Evolutionary conservation across 2,888 invertebrate genomes (phyloP).

Genomic region (Erynnis tages): DNA sequence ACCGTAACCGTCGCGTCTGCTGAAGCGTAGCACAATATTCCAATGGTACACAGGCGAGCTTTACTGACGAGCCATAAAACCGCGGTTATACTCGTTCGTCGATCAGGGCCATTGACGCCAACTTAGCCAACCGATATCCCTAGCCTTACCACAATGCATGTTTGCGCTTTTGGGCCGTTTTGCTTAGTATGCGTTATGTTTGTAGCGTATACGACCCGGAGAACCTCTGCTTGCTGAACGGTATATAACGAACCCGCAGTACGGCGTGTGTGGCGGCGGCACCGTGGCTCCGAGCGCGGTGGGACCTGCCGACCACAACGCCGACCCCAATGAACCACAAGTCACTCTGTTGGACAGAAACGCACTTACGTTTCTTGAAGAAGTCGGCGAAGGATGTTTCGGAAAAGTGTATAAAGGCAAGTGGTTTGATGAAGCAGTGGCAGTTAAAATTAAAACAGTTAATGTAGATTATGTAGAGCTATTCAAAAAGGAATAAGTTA

Average conservation of each 20-base stretch:
- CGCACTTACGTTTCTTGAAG: conserved; percentile 86
- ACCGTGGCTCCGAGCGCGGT: conserved; percentile 38
- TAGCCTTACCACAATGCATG: conserved; percentile 11
- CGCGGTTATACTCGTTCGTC: too few relatives aligned
- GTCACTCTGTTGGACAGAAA: conserved; percentile 85
- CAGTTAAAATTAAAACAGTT: too few relatives aligned
- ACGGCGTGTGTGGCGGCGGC: conserved; percentile 78
- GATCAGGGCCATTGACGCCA: too few relatives aligned
- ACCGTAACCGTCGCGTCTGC: too few relatives aligned
- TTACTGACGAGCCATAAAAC: too few relatives aligned
- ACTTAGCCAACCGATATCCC: background rate
- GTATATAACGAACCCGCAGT: conserved; percentile 89
- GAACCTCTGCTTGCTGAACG: conserved; percentile 86
- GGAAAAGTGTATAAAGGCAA: conserved; percentile 95
- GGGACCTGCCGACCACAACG: conserved; percentile 42
- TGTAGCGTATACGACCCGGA: conserved; percentile 75
- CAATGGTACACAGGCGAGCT: too few relatives aligned
- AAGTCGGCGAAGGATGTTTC: conserved; percentile 93
- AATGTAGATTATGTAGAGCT: too few relatives aligned
- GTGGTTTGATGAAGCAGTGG: too few relatives aligned
- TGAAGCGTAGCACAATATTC: too few relatives aligned
- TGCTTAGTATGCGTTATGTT: conserved; percentile 39
- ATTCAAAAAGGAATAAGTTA: too few relatives aligned
- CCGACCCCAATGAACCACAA: conserved; percentile 56
- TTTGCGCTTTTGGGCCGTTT: conserved; percentile 34